Base-by-base conservation (phyloP, 1,140 invertebrate genomes). In the Macrobrachium nipponense region DNA sequence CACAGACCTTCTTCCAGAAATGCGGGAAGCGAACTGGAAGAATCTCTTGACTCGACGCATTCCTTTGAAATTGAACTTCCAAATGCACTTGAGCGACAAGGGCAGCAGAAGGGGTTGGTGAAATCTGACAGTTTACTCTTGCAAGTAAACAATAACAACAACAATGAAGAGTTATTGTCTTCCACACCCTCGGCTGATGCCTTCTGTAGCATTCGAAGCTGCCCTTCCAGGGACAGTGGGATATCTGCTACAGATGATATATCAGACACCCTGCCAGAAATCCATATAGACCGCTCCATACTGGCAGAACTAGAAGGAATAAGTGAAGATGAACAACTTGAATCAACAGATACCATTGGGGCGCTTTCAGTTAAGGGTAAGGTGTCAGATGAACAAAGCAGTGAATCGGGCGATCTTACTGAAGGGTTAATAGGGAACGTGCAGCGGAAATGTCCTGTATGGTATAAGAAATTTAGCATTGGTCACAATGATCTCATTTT, bases 171-270 rank as follows among this genome's bases (percentile, higher is more conserved):
- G 5, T 70, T 43, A 14, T 43, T 43, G 68, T 43, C 68, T 23
- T 23, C 68, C 23, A 70, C 68, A 43, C 68, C 68, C 5, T 43
- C 14, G 14, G 36, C 23, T 43, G 68, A 70, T 12, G 68, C 68
- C 14, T 70, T 23, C 20, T 70, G 23, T 10, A 70, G 68, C 68
- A 12, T 70, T 5, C 68, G 68, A 43, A 70, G 68, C 20, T 70
- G 23, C 68, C 23, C 68, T 11, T 70, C 68, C 68, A 70, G 68
- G 20, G 68, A 70, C 17, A 70, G 68, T n/a, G 68, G 68, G 5
- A 43, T 70, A 43, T 70, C 23, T 43, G 68, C 68, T 43, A 43
- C n/a, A 17, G 68, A 70, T 43, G 68, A 70, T 15, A n/a, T 43
- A 43, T 70, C 68, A 14, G 68, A 70, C 23, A 17, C 23, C 2